Conservation (phyloP, 2,888 invertebrate species). For the Rapana venosa region DNA sequence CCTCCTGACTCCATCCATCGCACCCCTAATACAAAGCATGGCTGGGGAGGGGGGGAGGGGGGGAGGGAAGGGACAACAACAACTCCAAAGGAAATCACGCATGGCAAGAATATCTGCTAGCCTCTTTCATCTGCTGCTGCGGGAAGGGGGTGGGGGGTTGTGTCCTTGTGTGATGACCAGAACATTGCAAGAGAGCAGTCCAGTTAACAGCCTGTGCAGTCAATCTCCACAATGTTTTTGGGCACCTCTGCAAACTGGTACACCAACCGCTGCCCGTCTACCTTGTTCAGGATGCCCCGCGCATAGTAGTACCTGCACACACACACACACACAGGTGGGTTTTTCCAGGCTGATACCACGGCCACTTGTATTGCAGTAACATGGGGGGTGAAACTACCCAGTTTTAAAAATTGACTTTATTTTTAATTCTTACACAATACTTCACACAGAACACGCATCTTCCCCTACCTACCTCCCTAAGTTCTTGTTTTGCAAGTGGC, state of each 20-base stretch:
- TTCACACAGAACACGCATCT: no score
- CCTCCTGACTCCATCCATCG: neutral
- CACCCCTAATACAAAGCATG: neutral
- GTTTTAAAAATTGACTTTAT: no score
- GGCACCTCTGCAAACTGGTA: slow-evolving; percentile 99
- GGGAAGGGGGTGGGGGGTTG: no score
- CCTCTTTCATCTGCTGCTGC: neutral
- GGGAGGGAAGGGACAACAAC: neutral
- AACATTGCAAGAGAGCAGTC: neutral
- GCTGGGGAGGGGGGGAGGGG: neutral
- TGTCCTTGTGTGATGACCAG: neutral
- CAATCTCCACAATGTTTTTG: slow-evolving; percentile 97
- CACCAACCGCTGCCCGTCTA: slow-evolving; percentile 98
- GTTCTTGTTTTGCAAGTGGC: no score
- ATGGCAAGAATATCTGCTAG: neutral
- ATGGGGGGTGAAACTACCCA: no score
- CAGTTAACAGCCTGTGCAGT: slow-evolving; percentile 82
- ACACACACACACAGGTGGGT: neutral
- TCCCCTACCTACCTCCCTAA: no score
- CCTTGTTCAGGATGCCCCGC: slow-evolving; percentile 98
- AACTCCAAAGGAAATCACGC: neutral
- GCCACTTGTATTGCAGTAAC: no score
- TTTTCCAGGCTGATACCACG: neutral
- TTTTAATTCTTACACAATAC: no score
- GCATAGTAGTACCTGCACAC: slow-evolving; percentile 93